Base-by-base conservation (phyloP, 2,888 invertebrate genomes). In the Diadegma fenestrale region DNA sequence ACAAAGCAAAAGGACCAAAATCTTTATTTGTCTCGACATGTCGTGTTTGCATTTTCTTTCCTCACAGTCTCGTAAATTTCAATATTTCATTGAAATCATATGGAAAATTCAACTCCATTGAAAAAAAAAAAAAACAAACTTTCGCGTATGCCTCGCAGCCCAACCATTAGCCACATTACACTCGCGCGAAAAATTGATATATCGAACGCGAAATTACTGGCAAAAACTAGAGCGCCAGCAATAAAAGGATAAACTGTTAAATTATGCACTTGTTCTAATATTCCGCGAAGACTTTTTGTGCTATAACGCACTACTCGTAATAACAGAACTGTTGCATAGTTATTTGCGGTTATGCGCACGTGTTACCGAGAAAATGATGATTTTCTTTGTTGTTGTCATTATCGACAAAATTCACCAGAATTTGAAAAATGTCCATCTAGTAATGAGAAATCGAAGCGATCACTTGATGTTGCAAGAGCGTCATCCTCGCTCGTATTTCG, bases 191-290 rank as follows among this genome's bases (percentile, higher is more conserved):
- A 43, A 17, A 68, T 68, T 45, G 45, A 68, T 68, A 43, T n/a
- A 26, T 68, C 68, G 68, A 68, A 43, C 22, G 68, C 6, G 7
- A 22, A 68, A 68, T 45, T 22, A 12, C 43, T n/a, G 26, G 26
- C 6, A 41, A 22, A 14, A 68, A 68, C n/a, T 22, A 6, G 26
- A 7, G 22, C 14, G 43, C 26, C 14, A 66, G 66, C 66, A 66
- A 22, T 45, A 26, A 43, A 5, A 26, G 45, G 17, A 43, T 26
- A 58, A 68, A 45, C 43, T 68, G 45, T 2, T 45, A 68, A 43
- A 68, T 68, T 68, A 68, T 37, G 43, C 22, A 26, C 14, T 26
- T 26, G 12, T 68, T 8, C 19, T 22, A 7, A 43, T 17, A 26
- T 26, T 66, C 58, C 26, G 26, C 66, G 66, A 41, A 63, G 33